Conservation (phyloP, 2,797 vertebrate species). For the Cynodonichthys magdalenae region DNA sequence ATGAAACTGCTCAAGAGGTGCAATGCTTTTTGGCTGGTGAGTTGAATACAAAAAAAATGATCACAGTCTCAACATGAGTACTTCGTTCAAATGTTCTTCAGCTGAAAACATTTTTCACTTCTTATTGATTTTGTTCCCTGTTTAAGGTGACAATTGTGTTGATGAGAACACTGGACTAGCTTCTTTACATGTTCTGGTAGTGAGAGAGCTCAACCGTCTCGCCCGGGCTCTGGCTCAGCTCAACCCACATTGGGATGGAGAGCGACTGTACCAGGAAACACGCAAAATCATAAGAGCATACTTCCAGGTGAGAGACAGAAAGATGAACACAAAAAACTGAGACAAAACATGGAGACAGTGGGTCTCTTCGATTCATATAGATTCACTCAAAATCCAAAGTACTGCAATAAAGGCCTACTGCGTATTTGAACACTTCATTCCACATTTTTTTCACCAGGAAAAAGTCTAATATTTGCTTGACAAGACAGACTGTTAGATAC, state of each 20-base stretch:
- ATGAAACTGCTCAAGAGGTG: constrained; percentile 59
- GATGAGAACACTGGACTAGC: constrained; percentile 84
- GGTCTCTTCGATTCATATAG: no score
- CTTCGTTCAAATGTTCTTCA: no score
- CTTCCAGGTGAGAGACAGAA: constrained; percentile 78
- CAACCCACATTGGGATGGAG: constrained; percentile 87
- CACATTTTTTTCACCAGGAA: no score
- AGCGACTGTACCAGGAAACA: constrained; percentile 87
- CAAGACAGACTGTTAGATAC: no score
- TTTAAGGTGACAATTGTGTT: constrained; percentile 82
- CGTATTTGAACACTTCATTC: no score
- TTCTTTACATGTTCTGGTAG: constrained; percentile 82
- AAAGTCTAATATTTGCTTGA: no score
- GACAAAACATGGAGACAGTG: no score
- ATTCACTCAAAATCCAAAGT: no score
- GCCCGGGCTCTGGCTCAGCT: constrained; percentile 73
- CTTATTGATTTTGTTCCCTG: neutral
- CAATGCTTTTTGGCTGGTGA: constrained; percentile 88
- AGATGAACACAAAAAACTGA: neutral
- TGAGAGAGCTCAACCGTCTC: constrained; percentile 90
- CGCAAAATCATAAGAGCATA: constrained; percentile 86
- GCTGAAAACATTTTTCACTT: constrained; percentile 1
- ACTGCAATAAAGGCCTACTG: no score
- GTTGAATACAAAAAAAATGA: neutral
- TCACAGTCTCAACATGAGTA: no score